A percentile compares a stretch with the other conserved stretches of the same genome.
Evolutionary conservation across 1,140 invertebrate genomes (phyloP).

Genomic region (Coelopa frigida): DNA sequence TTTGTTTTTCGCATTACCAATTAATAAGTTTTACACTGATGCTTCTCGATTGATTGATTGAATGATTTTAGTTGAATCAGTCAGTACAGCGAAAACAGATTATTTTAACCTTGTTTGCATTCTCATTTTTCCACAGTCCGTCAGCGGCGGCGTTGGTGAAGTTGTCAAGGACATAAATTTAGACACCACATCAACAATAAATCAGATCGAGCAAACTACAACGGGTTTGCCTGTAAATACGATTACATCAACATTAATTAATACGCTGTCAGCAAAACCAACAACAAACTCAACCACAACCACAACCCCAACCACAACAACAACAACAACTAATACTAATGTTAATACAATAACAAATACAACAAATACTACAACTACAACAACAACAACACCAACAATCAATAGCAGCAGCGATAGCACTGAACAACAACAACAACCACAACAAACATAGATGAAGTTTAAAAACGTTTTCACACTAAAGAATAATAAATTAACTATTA

Average conservation of each 20-base stretch:
- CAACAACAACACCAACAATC: slow-evolving; percentile 14
- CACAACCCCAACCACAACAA: slow-evolving; percentile 24
- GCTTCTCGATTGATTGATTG: too few relatives aligned
- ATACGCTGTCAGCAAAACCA: neutral
- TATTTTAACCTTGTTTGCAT: too few relatives aligned
- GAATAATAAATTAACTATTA: slow-evolving; percentile 6
- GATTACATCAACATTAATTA: slow-evolving; percentile 21
- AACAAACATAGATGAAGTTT: slow-evolving; percentile 32
- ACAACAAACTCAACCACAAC: slow-evolving; percentile 13
- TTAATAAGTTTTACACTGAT: too few relatives aligned
- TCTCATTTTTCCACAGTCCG: slow-evolving; percentile 13
- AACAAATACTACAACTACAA: slow-evolving; percentile 15
- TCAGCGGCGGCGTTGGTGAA: slow-evolving; percentile 15
- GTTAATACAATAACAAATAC: slow-evolving; percentile 18
- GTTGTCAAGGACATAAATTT: slow-evolving; percentile 11
- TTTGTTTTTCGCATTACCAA: too few relatives aligned
- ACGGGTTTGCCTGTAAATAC: slow-evolving; percentile 20
- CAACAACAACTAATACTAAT: slow-evolving; percentile 11
- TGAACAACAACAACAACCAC: slow-evolving; percentile 25
- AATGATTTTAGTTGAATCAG: too few relatives aligned
- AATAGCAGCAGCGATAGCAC: slow-evolving; percentile 15
- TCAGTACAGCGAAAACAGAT: too few relatives aligned
- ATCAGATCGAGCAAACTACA: too few relatives aligned
- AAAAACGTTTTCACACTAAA: slow-evolving; percentile 11
- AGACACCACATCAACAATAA: slow-evolving; percentile 5